Conservation (phyloP, 2,113 vertebrate species). For the Tricholaema leucomelas region DNA sequence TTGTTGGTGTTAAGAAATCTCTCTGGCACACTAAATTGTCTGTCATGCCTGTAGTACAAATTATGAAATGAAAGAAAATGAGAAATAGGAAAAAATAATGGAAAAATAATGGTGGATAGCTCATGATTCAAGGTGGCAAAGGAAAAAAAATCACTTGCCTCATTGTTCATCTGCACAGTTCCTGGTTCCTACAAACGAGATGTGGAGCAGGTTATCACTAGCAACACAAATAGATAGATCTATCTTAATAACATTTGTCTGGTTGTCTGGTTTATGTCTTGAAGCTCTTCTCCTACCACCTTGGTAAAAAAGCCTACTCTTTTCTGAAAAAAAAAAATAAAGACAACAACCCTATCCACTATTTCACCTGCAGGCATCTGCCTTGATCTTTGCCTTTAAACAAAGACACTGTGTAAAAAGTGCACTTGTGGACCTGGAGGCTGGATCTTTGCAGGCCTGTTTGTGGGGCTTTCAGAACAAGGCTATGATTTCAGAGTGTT, state of each 20-base stretch:
- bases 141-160: background rate
- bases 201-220: background rate
- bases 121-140: background rate
- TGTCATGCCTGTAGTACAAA: background rate
- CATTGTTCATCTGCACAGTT: background rate
- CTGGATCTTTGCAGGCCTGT: background rate
- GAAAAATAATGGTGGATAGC: background rate
- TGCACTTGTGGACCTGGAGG: background rate
- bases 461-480: background rate
- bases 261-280: background rate
- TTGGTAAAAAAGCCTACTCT: background rate
- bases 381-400: background rate
- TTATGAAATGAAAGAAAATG: slow-evolving; percentile 6
- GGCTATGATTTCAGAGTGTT: background rate
- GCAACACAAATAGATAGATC: background rate
- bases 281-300: background rate
- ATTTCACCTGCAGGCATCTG: background rate
- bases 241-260: background rate
- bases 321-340: background rate
- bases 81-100: slow-evolving; percentile 19
- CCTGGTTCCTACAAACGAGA: background rate
- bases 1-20: slow-evolving; percentile 21
- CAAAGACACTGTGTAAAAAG: background rate
- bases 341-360: background rate
- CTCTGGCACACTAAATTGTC: background rate